These are phyloP conservation scores for Artibeus jamaicensis DNA, from an alignment of 2,797 vertebrate species.

Conservation along the genomic window DNA sequence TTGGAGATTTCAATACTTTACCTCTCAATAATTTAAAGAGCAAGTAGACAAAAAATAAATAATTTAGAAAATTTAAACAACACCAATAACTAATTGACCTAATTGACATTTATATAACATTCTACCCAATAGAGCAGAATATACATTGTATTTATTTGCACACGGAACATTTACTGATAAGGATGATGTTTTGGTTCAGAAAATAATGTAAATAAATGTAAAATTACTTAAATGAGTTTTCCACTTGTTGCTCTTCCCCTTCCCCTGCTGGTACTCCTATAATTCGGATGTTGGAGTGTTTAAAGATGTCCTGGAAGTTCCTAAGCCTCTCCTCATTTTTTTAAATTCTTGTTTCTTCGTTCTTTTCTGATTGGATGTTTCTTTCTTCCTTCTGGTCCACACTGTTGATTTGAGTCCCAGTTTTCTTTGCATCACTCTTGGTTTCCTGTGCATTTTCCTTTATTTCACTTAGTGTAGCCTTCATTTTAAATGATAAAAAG, in stretches of 20 bases:
- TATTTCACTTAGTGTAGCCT: no score
- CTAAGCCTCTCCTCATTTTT: no score
- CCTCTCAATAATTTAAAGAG: neutral
- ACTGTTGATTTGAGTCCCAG: no score
- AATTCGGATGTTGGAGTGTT: no score
- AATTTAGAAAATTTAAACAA: neutral
- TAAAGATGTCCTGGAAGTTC: no score
- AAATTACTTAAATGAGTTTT: neutral
- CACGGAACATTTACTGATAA: neutral
- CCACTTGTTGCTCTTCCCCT: no score
- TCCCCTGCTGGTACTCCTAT: no score
- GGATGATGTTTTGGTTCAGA: neutral
- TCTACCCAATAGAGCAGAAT: neutral
- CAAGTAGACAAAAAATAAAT: neutral
- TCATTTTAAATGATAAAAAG: neutral
- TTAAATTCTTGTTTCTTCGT: no score
- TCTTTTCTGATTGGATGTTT: no score
- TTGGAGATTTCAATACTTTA: neutral
- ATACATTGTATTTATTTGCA: neutral
- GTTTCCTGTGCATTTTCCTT: no score
- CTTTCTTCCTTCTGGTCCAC: no score
- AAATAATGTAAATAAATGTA: neutral
- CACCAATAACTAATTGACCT: neutral
- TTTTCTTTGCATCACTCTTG: no score
- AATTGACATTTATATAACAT: neutral